Base-by-base conservation (phyloP, 2,797 vertebrate species). In the Cuculus canorus region DNA sequence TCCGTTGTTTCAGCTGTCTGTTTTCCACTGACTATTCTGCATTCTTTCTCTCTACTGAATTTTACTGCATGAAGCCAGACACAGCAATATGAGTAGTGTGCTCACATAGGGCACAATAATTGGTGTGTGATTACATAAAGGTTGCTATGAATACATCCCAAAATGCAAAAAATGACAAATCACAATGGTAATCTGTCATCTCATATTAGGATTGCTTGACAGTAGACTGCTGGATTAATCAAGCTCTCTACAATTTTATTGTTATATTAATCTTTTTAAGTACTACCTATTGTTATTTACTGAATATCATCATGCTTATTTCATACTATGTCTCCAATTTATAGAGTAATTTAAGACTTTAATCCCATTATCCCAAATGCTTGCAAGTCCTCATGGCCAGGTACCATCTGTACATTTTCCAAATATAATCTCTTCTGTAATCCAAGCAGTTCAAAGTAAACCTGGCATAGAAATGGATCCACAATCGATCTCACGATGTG, bases 301-400 rank as follows among this genome's bases (percentile, higher is more conserved):
- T 88, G 54, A 91, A 78, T 57, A 78, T 5, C 41, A 69, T 50
- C 25, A 47, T 91, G 33, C 11, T 87, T 77, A 78, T 88, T 92
- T 91, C 87, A 71, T 78, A 68, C 7, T n/a, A 45, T n/a, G 24
- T 35, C 37, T 78, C 23, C 4, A 68, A 43, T 81, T 87, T 86
- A 78, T 41, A 86, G 41, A 87, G 33, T 68, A 57, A 85, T 64
- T 90, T 86, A 91, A 93, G 37, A 83, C 57, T 81, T 80, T 88
- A 94, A 93, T 91, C 82, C 53, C 71, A 43, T 87, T 93, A 86
- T 87, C 41, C 32, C 37, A 65, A 87, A 68, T 66, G n/a, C 50
- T 89, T 80, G 45, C 45, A 87, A 88, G 72, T 17, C 48, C 35
- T 85, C 56, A 77, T 50, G 71, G 48, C 28, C 89, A 86, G 35